Percentiles rank a stretch among this genome's conserved stretches.
phyloP scores from a whole-genome alignment of 2,888 invertebrate species.

The Sipunculus nudus region DNA sequence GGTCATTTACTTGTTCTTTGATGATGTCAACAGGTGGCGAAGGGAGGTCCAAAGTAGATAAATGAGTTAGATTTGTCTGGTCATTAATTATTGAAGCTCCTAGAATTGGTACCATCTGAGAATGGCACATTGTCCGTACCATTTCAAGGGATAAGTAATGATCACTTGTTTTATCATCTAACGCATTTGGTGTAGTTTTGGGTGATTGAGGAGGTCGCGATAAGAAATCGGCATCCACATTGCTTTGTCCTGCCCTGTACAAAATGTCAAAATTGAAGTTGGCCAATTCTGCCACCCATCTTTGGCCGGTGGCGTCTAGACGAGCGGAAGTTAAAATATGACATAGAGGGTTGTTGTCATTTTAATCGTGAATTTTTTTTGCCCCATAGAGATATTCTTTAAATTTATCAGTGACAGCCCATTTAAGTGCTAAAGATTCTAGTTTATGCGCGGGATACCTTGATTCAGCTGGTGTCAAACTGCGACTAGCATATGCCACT shows the following conservation, averaged over 20 bases:
- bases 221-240: conserved; percentile 36
- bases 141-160: too few relatives aligned
- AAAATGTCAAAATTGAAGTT: conserved; percentile 35
- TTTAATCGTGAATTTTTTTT: background rate
- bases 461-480: background rate
- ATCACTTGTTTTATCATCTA: too few relatives aligned
- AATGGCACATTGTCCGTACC: too few relatives aligned
- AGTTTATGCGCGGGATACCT: background rate
- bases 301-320: conserved; percentile 37
- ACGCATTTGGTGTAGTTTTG: too few relatives aligned
- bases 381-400: background rate
- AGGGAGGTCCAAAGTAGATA: too few relatives aligned
- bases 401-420: conserved; percentile 3
- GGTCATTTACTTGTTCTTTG: too few relatives aligned
- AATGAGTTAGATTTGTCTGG: too few relatives aligned
- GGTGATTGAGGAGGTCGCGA: too few relatives aligned
- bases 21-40: too few relatives aligned
- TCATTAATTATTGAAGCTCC: too few relatives aligned
- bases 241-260: conserved; percentile 28
- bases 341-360: conserved; percentile 4
- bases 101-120: too few relatives aligned
- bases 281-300: conserved; percentile 35
- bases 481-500: background rate
- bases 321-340: conserved; percentile 23
- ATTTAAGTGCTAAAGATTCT: background rate